phyloP scores from a whole-genome alignment of 2,888 invertebrate genomes.

The Coleophora flavipennella region DNA sequence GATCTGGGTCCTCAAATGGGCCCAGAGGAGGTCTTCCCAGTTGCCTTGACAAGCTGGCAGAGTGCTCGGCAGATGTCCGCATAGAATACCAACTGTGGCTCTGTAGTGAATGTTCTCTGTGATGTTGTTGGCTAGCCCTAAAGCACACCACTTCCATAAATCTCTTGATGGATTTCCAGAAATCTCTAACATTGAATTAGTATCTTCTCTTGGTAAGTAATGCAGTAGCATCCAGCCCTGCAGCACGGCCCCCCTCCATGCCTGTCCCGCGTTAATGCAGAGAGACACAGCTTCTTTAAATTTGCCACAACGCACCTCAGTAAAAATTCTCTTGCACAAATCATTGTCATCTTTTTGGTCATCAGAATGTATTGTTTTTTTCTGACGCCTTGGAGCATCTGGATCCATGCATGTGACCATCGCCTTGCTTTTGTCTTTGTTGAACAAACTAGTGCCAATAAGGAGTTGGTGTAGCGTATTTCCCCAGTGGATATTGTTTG shows the following conservation, averaged over 20 bases:
- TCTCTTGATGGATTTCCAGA: slow-evolving; percentile 89
- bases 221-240: slow-evolving; percentile 93
- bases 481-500: slow-evolving; percentile 88
- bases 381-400: slow-evolving; percentile 88
- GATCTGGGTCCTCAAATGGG: slow-evolving; percentile 84
- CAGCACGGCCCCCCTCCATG: slow-evolving; percentile 91
- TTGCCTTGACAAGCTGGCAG: slow-evolving; percentile 80
- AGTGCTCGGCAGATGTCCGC: slow-evolving; percentile 87
- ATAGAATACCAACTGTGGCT: slow-evolving; percentile 83
- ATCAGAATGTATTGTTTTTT: slow-evolving; percentile 85
- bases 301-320: slow-evolving; percentile 87
- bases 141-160: slow-evolving; percentile 83
- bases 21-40: slow-evolving; percentile 95
- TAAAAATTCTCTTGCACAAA: slow-evolving; percentile 75
- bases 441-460: slow-evolving; percentile 57
- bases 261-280: slow-evolving; percentile 89
- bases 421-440: slow-evolving; percentile 52
- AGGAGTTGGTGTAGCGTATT: slow-evolving; percentile 88
- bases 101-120: slow-evolving; percentile 70
- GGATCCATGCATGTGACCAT: slow-evolving; percentile 85
- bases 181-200: slow-evolving; percentile 67
- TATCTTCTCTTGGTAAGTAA: slow-evolving; percentile 82
- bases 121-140: slow-evolving; percentile 73
- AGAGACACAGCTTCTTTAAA: slow-evolving; percentile 87
- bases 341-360: slow-evolving; percentile 84